Base-by-base conservation (phyloP, 2,797 vertebrate genomes). In the Halcyon smyrnensis region DNA sequence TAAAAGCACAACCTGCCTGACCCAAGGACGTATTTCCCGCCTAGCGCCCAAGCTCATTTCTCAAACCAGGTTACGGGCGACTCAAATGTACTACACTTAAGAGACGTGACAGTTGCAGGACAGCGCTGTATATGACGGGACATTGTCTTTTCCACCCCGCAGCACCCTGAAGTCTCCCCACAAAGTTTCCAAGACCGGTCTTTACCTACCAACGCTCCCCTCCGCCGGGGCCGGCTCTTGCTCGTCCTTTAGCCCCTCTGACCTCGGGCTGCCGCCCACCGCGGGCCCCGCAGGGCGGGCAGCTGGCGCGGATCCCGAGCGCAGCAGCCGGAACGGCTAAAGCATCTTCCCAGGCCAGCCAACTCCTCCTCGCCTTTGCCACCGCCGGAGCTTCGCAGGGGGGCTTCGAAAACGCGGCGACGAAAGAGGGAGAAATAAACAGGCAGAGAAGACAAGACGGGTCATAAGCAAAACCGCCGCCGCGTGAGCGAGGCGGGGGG, bases 261-360 rank as follows among this genome's bases (percentile, higher is more conserved):
- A 13, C 11, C 54, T 2, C 20, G 34, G 50, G n/a, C 50, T 63
- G 56, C 28, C n/a, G 62, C 62, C 39, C 70, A 46, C 37, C 32
- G 53, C 43, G 17, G 39, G 15, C 28, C 56, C 74, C 20, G 17
- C 74, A 20, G 8, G 68, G 84, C 36, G 45, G 27, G 32, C 19
- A 30, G 65, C 59, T 11, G 89, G 75, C 80, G 12, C 53, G 16
- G 9, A 76, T 56, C 76, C 83, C 50, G 2, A 71, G 64, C 24
- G 27, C 65, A 41, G 76, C 91, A 20, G 78, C 76, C 15, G 50
- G 39, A 73, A 12, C 65, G 5, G 41, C 89, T 93, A 96, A 25
- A 91, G 76, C 93, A 95, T 93, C 94, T 57, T 91, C 57, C 15
- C 46, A 3, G 39, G 27, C 64, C 87, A 13, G 73, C 68, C 15